These are phyloP conservation scores for Argyra leucocephala DNA, from an alignment of 2,888 invertebrate genomes.

Conservation along the genomic window DNA sequence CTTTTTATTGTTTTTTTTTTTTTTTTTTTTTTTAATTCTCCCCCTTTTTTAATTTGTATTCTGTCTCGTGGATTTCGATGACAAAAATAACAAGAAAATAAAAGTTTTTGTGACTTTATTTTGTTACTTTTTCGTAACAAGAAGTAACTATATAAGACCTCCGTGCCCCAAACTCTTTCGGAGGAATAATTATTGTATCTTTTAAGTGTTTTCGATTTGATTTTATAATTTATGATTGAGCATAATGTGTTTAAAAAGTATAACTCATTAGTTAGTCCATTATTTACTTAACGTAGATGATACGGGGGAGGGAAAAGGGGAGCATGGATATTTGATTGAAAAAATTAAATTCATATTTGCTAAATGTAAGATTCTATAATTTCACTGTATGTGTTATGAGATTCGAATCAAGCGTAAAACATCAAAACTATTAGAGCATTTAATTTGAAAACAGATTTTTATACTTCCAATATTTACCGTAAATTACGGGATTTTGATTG, in stretches of 20 bases:
- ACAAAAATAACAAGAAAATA: not conserved
- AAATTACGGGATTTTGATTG: too few species aligned
- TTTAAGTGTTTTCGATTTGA: not conserved
- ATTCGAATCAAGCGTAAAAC: too few species aligned
- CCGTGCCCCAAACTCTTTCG: not conserved
- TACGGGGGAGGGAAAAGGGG: too few species aligned
- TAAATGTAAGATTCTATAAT: too few species aligned
- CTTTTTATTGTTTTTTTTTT: not conserved
- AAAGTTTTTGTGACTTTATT: not conserved
- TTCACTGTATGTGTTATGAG: too few species aligned
- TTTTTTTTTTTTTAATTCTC: not conserved
- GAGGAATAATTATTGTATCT: not conserved
- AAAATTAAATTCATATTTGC: too few species aligned
- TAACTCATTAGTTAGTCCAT: too few species aligned
- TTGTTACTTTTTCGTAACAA: not conserved
- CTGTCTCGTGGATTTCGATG: not conserved
- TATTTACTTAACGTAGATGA: too few species aligned
- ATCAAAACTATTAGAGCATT: too few species aligned
- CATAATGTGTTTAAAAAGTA: not conserved
- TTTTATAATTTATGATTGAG: not conserved
- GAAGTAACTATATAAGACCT: not conserved
- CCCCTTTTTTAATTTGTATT: not conserved
- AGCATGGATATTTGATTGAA: too few species aligned
- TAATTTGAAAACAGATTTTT: too few species aligned
- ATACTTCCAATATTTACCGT: too few species aligned